Base-by-base conservation (phyloP, 2,113 vertebrate genomes). In the Vicugna pacos region DNA sequence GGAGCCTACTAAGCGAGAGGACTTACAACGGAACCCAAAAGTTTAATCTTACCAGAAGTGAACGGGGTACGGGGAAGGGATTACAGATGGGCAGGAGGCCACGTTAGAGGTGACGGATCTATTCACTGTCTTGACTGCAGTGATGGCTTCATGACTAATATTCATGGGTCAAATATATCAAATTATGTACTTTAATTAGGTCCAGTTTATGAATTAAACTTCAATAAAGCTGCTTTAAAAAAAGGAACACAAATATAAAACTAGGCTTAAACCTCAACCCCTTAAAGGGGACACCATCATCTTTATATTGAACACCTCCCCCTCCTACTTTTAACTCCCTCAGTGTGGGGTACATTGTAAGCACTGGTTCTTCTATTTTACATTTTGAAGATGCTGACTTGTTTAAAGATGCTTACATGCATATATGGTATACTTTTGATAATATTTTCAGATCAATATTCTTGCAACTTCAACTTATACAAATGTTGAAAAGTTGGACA, bases 391-490 rank as follows among this genome's bases (percentile, higher is more conserved):
- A 24, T n/a, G 10, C 54, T 91, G 50, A 52, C 17, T n/a, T 76
- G 48, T 52, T 52, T 5, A 42, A 42, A 42, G 38, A 42, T 42
- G 38, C 5, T 42, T 42, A 42, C 38, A 42, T 42, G 38, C 38
- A 42, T 64, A 22, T 2, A 17, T 67, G 28, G 56, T 32, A 26
- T 80, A 48, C 46, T 85, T 84, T 73, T 58, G 76, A 42, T 24
- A 84, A 86, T 58, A 48, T 73, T 91, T 94, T 89, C 32, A 76
- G 42, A 58, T 30, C 28, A 64, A 28, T 58, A 15, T 50, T 81
- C 67, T 90, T 19, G 42, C 65, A 70, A 46, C 28, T 38, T 70
- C 42, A 85, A 14, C 3, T 70, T 64, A 85, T 9, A 56, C 38
- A 52, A 67, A 73, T 75, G 15, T 73, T 82, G n/a, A 95, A 42